Base-by-base conservation (phyloP, 2,797 vertebrate genomes). In the Thaleichthys pacificus region DNA sequence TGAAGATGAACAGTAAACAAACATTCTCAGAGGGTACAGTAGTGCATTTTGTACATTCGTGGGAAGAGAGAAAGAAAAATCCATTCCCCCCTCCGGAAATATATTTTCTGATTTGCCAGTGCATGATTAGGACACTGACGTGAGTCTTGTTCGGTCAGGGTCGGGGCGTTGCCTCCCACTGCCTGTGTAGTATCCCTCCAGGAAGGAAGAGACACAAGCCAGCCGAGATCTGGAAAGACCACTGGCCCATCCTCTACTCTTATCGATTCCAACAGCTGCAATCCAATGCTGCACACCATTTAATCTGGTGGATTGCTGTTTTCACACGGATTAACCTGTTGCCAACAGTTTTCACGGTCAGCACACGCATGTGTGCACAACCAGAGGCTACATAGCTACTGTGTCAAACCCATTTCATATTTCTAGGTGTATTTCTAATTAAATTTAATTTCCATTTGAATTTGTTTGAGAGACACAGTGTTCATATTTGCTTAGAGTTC, bases 251-350 rank as follows among this genome's bases (percentile, higher is more conserved):
- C 82, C 74, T 80, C 80, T 71, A 80, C 49, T 84, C 80, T 88
- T 88, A 88, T 89, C 72, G 88, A 87, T 89, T 77, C 76, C 60
- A 56, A 8, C 51, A 0, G 17, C 51, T 56, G 51, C 51, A 56
- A 51, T 51, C 17, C 49, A 51, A 30, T 81, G 72, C 79, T 77
- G 78, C 81, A 84, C 69, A 81, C 82, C 79, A 75, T 57, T 61
- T 71, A 85, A 85, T 88, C 81, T 79, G 84, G 82, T 79, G 82
- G 80, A 88, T 77, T 71, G 77, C 74, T 80, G 75, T 72, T 85
- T 88, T 83, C 83, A 82, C 82, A 64, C 65, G 78, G 78, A 86
- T 89, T 88, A 86, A 88, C 82, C 85, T 80, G 75, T 76, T 87
- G 80, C 77, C 77, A 80, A 74, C 51, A 74, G 51, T 51, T 86